phyloP scores from a whole-genome alignment of 2,888 invertebrate species.

The Diaphora mendica region DNA sequence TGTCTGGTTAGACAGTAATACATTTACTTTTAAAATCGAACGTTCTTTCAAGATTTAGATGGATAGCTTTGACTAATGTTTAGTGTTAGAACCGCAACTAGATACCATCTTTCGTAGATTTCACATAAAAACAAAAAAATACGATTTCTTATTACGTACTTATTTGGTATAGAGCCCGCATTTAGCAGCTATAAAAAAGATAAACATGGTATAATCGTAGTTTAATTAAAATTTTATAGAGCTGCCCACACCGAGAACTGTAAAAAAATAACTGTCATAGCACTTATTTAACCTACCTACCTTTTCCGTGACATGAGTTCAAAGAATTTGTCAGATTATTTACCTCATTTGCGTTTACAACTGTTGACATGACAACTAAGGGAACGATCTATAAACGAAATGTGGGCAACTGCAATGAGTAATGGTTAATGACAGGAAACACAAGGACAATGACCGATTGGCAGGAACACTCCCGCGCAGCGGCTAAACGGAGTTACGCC shows the following conservation, averaged over 20 bases:
- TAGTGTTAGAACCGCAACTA: not conserved
- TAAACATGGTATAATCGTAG: conserved; percentile 12
- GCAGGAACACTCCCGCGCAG: conserved; percentile 52
- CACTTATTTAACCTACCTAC: conserved; percentile 13
- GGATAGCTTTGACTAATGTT: too few species aligned
- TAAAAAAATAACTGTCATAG: conserved; percentile 15
- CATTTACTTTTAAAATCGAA: not conserved
- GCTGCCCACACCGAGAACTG: conserved; percentile 13
- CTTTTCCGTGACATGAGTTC: conserved; percentile 21
- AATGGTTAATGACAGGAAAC: conserved; percentile 67
- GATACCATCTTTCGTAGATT: not conserved
- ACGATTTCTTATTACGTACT: not conserved
- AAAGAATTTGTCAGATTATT: conserved; percentile 21
- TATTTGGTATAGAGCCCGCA: not conserved
- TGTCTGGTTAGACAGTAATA: conserved; percentile 20
- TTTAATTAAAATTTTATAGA: conserved; percentile 8
- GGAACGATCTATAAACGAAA: conserved; percentile 53
- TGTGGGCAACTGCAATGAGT: conserved; percentile 59
- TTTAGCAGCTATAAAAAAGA: conserved; percentile 5
- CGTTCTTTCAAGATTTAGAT: not conserved
- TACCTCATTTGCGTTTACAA: conserved; percentile 30
- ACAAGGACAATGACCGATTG: conserved; percentile 73
- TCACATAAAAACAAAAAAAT: not conserved
- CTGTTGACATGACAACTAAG: conserved; percentile 31
- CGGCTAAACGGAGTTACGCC: conserved; percentile 40